Evolutionary conservation across 2,113 vertebrate genomes (phyloP).

Genomic region (Apodemus speciosus): DNA sequence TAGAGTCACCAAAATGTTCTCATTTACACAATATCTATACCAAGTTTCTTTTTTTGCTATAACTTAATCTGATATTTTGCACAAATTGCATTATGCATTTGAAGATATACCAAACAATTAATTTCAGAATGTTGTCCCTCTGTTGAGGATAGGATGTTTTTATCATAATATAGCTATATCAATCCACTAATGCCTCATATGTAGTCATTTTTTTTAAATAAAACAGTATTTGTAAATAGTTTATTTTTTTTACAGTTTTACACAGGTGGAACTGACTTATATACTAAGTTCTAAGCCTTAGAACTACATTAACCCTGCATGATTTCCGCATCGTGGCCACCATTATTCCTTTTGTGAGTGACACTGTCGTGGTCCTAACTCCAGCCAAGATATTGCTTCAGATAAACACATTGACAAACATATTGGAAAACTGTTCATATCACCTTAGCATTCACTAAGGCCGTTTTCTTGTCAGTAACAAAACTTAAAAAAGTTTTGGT

Average conservation of each 20-base stretch:
- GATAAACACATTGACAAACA: background rate
- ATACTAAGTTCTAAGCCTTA: background rate
- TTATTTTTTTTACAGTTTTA: background rate
- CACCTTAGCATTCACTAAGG: background rate
- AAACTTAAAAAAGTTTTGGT: conserved; percentile 33
- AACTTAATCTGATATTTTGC: background rate
- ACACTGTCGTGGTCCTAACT: background rate
- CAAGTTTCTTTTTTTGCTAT: background rate
- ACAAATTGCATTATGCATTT: background rate
- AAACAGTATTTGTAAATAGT: background rate
- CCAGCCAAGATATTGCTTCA: background rate
- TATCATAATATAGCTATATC: background rate
- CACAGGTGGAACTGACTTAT: background rate
- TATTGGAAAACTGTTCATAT: background rate
- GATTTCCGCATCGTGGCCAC: background rate
- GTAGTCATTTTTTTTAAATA: background rate
- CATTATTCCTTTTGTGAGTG: background rate
- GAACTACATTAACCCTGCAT: background rate
- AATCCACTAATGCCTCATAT: background rate
- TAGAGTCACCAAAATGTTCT: background rate
- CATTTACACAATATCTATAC: background rate
- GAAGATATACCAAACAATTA: background rate
- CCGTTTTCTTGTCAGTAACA: conserved; percentile 36
- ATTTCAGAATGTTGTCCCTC: background rate
- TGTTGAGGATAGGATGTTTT: background rate